Percentiles rank a stretch among this genome's conserved stretches.
Conservation (phyloP, 92 coral and sea anemone species). For the Metridium senile region DNA sequence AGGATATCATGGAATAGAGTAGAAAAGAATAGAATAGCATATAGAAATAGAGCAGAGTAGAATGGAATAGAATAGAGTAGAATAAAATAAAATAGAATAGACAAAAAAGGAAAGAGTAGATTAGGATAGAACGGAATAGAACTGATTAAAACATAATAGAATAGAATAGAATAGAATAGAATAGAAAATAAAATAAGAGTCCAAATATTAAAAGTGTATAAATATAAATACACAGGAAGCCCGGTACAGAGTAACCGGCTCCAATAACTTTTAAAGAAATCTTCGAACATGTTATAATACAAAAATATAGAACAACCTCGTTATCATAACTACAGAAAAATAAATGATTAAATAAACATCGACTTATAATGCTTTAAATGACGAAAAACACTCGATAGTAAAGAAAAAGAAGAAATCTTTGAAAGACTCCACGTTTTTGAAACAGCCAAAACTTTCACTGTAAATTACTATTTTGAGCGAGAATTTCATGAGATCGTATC, state of each 20-base stretch:
- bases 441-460: neutral
- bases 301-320: neutral
- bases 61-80: neutral
- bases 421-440: conserved; percentile 5
- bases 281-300: neutral
- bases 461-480: neutral
- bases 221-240: conserved; percentile 11
- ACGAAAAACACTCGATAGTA: neutral
- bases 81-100: no score
- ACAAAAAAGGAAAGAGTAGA: neutral
- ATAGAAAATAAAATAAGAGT: neutral
- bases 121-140: neutral
- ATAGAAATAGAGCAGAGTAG: neutral
- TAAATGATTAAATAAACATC: neutral
- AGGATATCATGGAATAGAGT: no score
- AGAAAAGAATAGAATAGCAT: neutral
- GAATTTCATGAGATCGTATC: neutral
- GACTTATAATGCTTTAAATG: neutral
- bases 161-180: no score
- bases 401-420: neutral
- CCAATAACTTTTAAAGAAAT: neutral
- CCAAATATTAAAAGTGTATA: neutral
- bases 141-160: neutral
- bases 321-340: neutral
- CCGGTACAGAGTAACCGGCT: neutral